Conservation (phyloP, 2,113 vertebrate genomes). For the Tautogolabrus adspersus region DNA sequence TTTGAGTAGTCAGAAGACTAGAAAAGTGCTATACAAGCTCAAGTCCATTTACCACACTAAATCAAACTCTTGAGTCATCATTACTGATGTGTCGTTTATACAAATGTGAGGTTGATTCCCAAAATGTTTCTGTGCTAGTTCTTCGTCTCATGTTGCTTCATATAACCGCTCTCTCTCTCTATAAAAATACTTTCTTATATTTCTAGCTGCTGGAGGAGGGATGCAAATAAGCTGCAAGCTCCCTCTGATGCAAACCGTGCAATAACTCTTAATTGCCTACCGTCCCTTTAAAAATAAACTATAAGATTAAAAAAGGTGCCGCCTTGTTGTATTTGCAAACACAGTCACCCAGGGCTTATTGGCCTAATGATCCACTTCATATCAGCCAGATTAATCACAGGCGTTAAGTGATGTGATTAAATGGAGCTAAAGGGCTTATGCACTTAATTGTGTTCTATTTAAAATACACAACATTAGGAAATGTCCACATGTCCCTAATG, state of each 20-base stretch:
- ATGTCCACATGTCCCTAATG: constrained; percentile 11
- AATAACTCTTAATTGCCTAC: background rate
- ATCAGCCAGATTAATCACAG: background rate
- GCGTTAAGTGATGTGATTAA: background rate
- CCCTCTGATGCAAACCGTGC: background rate
- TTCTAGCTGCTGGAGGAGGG: no score
- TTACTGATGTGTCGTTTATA: no score
- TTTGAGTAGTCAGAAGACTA: no score
- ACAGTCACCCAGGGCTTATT: background rate
- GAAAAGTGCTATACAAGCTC: no score
- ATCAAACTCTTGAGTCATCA: no score
- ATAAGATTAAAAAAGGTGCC: background rate
- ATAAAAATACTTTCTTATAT: no score
- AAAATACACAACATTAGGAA: constrained; percentile 15
- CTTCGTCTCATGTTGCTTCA: no score
- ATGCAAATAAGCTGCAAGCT: background rate
- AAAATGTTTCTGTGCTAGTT: no score
- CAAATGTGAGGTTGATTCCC: no score
- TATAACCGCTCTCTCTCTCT: no score
- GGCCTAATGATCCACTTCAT: background rate
- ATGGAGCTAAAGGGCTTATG: background rate
- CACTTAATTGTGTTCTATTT: background rate
- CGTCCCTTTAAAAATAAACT: background rate
- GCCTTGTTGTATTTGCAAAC: background rate
- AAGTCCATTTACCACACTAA: no score